Conservation (phyloP, 2,888 invertebrate species). For the Xylocampa areola region DNA sequence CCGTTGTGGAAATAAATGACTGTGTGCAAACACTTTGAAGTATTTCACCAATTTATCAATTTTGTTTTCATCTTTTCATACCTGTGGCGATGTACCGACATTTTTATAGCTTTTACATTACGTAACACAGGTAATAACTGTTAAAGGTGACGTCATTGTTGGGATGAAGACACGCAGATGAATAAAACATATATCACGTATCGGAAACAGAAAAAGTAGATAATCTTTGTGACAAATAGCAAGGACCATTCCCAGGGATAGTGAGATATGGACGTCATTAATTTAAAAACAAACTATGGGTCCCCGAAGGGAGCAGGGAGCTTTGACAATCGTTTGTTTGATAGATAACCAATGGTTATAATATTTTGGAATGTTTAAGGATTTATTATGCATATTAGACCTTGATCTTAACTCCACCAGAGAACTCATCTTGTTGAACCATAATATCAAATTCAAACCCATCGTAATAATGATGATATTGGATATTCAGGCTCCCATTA, state of each 20-base stretch:
- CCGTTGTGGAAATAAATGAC: constrained; percentile 66
- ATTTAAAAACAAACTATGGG: constrained; percentile 82
- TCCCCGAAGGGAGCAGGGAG: constrained; percentile 72
- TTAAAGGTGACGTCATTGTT: constrained; percentile 50
- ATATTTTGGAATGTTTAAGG: constrained; percentile 62
- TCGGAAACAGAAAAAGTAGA: constrained; percentile 79
- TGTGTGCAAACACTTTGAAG: constrained; percentile 68
- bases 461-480: constrained; percentile 43
- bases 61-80: constrained; percentile 59
- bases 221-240: constrained; percentile 84
- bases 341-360: constrained; percentile 65
- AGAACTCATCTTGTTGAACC: constrained; percentile 30
- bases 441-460: constrained; percentile 42
- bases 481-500: constrained; percentile 44
- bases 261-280: constrained; percentile 78
- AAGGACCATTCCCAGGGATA: constrained; percentile 77
- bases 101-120: constrained; percentile 44
- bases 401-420: constrained; percentile 17
- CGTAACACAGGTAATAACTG: constrained; percentile 7
- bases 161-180: constrained; percentile 62
- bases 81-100: constrained; percentile 53
- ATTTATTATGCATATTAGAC: constrained; percentile 18
- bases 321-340: constrained; percentile 73
- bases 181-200: constrained; percentile 71
- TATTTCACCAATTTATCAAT: constrained; percentile 65